A percentile compares a stretch with the other conserved stretches of the same genome.
These are phyloP conservation scores for Carettochelys insculpta DNA, from an alignment of 2,113 vertebrate genomes.

Conservation along the genomic window DNA sequence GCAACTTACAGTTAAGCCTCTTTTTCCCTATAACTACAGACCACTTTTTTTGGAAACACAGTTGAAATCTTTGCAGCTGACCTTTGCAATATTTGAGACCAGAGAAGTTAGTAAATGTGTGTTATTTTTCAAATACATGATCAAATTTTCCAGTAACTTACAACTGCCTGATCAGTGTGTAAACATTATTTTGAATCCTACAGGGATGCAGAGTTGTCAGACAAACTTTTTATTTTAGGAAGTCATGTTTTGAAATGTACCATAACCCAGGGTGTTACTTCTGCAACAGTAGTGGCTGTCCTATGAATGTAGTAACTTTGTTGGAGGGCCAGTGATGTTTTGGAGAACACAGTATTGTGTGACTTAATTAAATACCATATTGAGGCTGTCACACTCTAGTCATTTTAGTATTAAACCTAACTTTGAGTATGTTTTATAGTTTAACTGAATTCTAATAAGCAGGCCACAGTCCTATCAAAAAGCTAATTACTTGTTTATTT, in stretches of 20 bases:
- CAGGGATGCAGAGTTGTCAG: not conserved
- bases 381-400: not conserved
- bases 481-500: not conserved
- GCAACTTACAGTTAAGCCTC: not conserved
- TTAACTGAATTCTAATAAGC: not conserved
- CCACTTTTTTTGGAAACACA: not conserved
- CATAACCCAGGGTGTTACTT: too few species aligned
- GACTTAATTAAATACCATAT: not conserved
- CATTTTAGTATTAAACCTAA: conserved; percentile 1
- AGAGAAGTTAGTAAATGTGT: not conserved
- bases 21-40: not conserved
- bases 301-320: not conserved
- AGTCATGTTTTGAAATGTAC: not conserved
- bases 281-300: too few species aligned
- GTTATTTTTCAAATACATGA: too few species aligned
- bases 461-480: not conserved
- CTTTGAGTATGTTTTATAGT: not conserved
- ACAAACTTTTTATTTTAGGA: not conserved
- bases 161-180: not conserved
- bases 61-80: not conserved
- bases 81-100: not conserved
- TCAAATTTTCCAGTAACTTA: not conserved
- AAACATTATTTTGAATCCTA: not conserved
- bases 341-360: not conserved
- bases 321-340: not conserved